Evolutionary conservation across 2,113 vertebrate genomes (phyloP), one percentile per base, ranked within the genome.

Genomic region (Lycocorax pyrrhopterus): DNA sequence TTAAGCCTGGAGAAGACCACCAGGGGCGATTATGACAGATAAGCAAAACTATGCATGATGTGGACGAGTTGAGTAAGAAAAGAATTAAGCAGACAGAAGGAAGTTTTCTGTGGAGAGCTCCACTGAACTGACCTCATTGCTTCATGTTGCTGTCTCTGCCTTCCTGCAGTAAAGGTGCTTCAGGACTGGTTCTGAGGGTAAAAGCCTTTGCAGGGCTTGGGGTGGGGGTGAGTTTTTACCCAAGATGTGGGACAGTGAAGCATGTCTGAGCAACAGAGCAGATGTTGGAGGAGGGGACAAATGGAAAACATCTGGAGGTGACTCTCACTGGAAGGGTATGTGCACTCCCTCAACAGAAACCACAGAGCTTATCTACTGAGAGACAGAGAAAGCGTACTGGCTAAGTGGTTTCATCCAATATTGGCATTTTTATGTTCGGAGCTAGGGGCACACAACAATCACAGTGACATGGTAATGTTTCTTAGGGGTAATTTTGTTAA

Each of bases 221-320:
- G 20, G 6, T n/a, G 21, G 41, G 41, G 6, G 1, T 0, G 3
- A 33, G 13, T 35, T 80, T 59, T 67, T 16, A 19, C 17, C 33
- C 32, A 53, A 20, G 33, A 56, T 37, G 10, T 79, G 74, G 25
- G 20, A 53, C 7, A 60, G 32, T 1, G 6, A 82, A 91, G 16
- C 13, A 5, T 56, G 39, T 72, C 26, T 93, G 43, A 15, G 41
- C 30, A 52, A 3, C 49, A 43, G 51, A 91, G 27, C 58, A 81
- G 84, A 56, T 85, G 49, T 12, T 95, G 87, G 82, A 76, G 92
- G 53, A 91, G 41, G 58, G 53, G 41, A 82, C 53, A 91, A 91
- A 90, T 95, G 27, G 59, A 55, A 89, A 93, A 53, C 91, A 95
- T 87, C 89, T 96, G 93, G 87, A 93, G 55, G 44, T 59, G 74